A percentile compares a stretch with the other conserved stretches of the same genome.
Conservation (phyloP, 1,140 invertebrate genomes). For the Mycetomoellerius zeteki region DNA sequence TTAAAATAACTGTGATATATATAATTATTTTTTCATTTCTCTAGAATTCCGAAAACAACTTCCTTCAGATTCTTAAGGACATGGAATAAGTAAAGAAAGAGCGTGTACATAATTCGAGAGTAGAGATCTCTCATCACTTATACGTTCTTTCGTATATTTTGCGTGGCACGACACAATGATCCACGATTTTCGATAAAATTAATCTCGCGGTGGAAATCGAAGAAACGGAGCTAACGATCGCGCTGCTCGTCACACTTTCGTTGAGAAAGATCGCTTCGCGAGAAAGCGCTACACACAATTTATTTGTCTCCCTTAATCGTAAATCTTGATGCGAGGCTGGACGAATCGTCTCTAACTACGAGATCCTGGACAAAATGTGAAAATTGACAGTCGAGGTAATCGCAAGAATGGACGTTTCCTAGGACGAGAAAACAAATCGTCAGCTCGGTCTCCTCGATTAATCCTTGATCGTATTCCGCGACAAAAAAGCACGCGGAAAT, state of each 20-base stretch:
- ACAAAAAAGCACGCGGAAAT: slow-evolving; percentile 9
- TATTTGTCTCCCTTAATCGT: slow-evolving; percentile 33
- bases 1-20: not conserved
- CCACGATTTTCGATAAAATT: slow-evolving; percentile 30
- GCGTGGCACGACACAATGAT: slow-evolving; percentile 24
- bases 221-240: slow-evolving; percentile 13
- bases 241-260: slow-evolving; percentile 25
- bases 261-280: slow-evolving; percentile 40
- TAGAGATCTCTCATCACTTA: slow-evolving; percentile 19
- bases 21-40: not conserved
- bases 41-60: not conserved
- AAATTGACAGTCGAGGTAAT: slow-evolving; percentile 55
- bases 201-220: slow-evolving; percentile 31
- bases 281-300: slow-evolving; percentile 4
- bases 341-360: slow-evolving; percentile 23
- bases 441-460: slow-evolving; percentile 21
- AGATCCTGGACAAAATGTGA: slow-evolving; percentile 50
- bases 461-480: not conserved
- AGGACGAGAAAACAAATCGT: slow-evolving; percentile 1
- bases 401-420: slow-evolving; percentile 50
- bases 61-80: not conserved
- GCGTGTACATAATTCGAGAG: slow-evolving; percentile 3
- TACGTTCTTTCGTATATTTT: not conserved
- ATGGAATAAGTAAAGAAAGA: slow-evolving; percentile 6
- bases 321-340: slow-evolving; percentile 28